phyloP scores from a whole-genome alignment of 2,888 invertebrate genomes.

The Cheilosia vernalis region DNA sequence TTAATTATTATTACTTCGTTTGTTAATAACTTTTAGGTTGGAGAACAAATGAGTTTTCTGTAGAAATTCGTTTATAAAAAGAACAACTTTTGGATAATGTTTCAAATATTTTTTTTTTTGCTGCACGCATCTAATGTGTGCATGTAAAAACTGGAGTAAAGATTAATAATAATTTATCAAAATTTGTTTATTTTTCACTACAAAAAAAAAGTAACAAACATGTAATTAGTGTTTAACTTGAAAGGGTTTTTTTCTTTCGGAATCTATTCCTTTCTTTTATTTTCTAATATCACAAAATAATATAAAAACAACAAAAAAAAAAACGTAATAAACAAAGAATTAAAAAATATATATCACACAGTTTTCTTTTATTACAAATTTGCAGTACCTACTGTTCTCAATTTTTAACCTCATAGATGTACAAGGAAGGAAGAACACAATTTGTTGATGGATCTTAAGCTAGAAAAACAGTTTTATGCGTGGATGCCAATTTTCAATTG shows the following conservation, averaged over 20 bases:
- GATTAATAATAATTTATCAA: slow-evolving; percentile 40
- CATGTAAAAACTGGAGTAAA: slow-evolving; percentile 30
- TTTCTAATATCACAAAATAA: slow-evolving; percentile 72
- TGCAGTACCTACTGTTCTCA: too few species aligned
- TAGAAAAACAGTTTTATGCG: too few species aligned
- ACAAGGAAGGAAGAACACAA: too few species aligned
- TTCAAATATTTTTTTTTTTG: slow-evolving; percentile 13
- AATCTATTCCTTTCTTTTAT: slow-evolving; percentile 73
- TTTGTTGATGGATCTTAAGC: too few species aligned
- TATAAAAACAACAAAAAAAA: slow-evolving; percentile 45
- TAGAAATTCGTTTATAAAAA: slow-evolving; percentile 40
- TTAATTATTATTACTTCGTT: slow-evolving; percentile 48
- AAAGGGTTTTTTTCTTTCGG: slow-evolving; percentile 69
- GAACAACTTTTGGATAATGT: slow-evolving; percentile 25
- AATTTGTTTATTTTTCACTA: slow-evolving; percentile 57
- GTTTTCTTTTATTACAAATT: background rate
- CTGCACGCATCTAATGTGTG: slow-evolving; percentile 54
- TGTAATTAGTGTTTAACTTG: slow-evolving; percentile 61
- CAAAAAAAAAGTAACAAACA: slow-evolving; percentile 28
- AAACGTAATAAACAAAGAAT: slow-evolving; percentile 68
- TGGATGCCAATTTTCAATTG: too few species aligned
- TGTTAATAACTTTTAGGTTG: slow-evolving; percentile 65
- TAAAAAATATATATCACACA: slow-evolving; percentile 38
- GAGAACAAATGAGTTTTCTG: slow-evolving; percentile 39
- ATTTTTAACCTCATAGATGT: too few species aligned